phyloP scores from a whole-genome alignment of 2,113 vertebrate species.

The Platanista minor region DNA sequence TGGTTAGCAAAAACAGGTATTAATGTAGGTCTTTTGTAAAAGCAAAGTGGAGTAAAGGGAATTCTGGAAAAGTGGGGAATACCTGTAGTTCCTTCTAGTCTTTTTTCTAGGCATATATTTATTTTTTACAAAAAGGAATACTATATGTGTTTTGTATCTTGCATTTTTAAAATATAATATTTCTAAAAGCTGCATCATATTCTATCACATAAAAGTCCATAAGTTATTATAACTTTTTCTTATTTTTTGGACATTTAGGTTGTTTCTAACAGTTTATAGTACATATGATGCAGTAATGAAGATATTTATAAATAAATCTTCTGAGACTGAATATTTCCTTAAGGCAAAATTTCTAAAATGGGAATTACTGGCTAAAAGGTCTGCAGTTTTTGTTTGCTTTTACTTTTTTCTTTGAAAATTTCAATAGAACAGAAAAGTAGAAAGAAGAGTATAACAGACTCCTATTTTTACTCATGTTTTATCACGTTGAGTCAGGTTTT shows the following conservation, averaged over 20 bases:
- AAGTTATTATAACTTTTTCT: neutral
- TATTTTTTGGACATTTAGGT: neutral
- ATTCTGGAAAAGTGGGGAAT: neutral
- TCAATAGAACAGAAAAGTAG: neutral
- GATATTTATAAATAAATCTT: neutral
- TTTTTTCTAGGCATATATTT: neutral
- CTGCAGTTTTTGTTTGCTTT: constrained; percentile 18
- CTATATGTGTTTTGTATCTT: neutral
- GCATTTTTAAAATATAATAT: neutral
- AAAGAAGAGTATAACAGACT: neutral
- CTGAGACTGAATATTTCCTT: neutral
- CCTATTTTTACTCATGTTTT: neutral
- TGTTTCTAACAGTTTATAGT: neutral
- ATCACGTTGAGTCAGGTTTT: neutral
- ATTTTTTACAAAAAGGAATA: neutral
- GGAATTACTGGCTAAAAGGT: neutral
- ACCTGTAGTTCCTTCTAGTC: neutral
- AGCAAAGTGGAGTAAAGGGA: neutral
- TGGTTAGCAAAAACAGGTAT: neutral
- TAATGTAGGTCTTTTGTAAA: neutral
- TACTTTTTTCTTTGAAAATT: neutral
- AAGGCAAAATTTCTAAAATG: neutral
- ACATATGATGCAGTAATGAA: neutral
- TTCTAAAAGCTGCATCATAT: neutral
- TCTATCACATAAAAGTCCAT: neutral